Base-by-base conservation (phyloP, 2,113 vertebrate genomes). In the Sander vitreus region DNA sequence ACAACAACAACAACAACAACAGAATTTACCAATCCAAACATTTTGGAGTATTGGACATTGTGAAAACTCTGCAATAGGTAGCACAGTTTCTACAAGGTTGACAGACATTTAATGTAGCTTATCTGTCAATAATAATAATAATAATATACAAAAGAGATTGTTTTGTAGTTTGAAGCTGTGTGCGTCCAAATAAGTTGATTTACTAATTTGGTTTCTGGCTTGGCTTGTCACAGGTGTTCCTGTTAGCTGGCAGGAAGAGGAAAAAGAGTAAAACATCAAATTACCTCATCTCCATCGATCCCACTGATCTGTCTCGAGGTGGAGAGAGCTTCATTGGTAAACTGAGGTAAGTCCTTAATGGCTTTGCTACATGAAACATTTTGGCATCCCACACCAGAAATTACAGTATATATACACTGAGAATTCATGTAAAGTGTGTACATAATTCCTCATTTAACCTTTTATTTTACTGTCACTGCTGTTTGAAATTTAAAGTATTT, bases 221-320 rank as follows among this genome's bases (percentile, higher is more conserved):
- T 66, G 73, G 15, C 67, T 82, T 51, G 57, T 77, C 81, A 58
- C 88, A 99, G 98, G 96, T 99, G 81, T 99, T 99, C 93, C 95
- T 99, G 83, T 95, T 99, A 93, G 98, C 98, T 67, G 98, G 97
- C 83, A 96, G 98, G 91, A 99, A 99, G 91, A 95, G 98, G 85
- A 99, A 99, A 97, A 99, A 99, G 96, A 99, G 98, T 90, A 99
- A 99, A 96, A 99, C 98, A 66, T 99, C 98, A 51, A 99, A 99
- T 98, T 99, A 99, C 96, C 98, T 99, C 95, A 99, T 99, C 93
- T 99, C 98, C 91, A 97, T 99, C 85, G 98, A 99, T 93, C 98
- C 98, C 63, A 99, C 98, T 36, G 98, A 99, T 93, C 94, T 99
- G 89, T 99, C 98, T 84, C 96, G 98, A 84, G 98, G 97, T 82